Base-by-base conservation (phyloP, 2,113 vertebrate genomes). In the Callospermophilus lateralis region DNA sequence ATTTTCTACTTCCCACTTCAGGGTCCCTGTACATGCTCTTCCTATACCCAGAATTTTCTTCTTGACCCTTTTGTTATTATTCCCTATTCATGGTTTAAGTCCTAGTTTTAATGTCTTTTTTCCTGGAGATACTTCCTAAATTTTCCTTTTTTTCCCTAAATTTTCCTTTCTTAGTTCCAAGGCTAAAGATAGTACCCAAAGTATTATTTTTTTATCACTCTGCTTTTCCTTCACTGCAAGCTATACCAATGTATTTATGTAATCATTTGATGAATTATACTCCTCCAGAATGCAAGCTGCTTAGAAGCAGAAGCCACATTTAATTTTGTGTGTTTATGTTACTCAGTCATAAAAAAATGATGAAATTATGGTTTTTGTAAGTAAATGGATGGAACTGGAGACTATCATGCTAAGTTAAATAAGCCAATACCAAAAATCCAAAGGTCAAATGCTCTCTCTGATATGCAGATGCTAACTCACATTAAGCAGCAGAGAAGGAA, bases 211-310 rank as follows among this genome's bases (percentile, higher is more conserved):
- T 84, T 85, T 81, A 65, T 74, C 65, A 84, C 42, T 79, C 4
- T 39, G 16, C 16, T 53, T 93, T 96, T 89, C 10, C 3, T 68
- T 85, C 70, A 58, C 65, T 78, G 42, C 7, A 77, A 55, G 63
- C 3, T 92, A 24, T 65, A 76, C 6, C 42, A 45, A 61, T 34
- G 70, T 55, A 55, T 10, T 84, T 63, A 95, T 58, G 11, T 42
- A 89, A 70, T 61, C 77, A 90, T 72, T 65, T 63, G 58, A 73
- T 45, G 34, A 90, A 34, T 92, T 24, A 20, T 68, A 77, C 24
- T n/a, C 26, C 51, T 96, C 28, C n/a, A 74, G 51, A 95, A 68
- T 22, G 32, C 53, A 95, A 95, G 24, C n/a, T 84, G 87, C 34
- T 58, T 37, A 13, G 39, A 74, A 61, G 22, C 12, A 89, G 77